Evolutionary conservation across 35 echinoderm and acorn worm genomes (phyloP).

Genomic region (Stichopus chloronotus): DNA sequence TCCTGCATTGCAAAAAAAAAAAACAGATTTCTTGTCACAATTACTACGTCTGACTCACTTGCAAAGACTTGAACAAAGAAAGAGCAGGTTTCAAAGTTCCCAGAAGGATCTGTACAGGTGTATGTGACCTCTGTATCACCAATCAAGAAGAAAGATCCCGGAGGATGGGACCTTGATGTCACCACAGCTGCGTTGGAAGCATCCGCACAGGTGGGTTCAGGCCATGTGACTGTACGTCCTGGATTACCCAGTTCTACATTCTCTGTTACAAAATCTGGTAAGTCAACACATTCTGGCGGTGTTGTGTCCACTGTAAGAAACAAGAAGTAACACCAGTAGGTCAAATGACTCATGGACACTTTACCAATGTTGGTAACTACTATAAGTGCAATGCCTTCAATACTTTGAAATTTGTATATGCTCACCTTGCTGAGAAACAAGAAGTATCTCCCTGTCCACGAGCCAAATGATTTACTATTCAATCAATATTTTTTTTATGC

Average conservation of each 20-base stretch:
- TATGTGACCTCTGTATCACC: slow-evolving; percentile 31
- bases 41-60: neutral
- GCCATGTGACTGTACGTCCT: neutral
- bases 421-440: too few species aligned
- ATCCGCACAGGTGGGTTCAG: neutral
- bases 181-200: neutral
- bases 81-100: neutral
- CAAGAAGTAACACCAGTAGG: neutral
- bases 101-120: slow-evolving; percentile 8
- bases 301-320: slow-evolving; percentile 16
- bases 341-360: neutral
- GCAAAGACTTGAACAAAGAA: neutral
- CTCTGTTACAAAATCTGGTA: neutral
- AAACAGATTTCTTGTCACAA: too few species aligned
- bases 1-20: too few species aligned
- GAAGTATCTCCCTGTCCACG: too few species aligned
- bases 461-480: too few species aligned
- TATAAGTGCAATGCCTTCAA: too few species aligned
- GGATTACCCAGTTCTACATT: neutral
- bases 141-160: slow-evolving; percentile 30
- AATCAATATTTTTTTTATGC: too few species aligned
- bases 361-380: too few species aligned
- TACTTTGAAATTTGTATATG: too few species aligned
- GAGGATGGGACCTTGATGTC: neutral
- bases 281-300: neutral